Evolutionary conservation across 2,888 invertebrate genomes (phyloP).

Genomic region (Cabera pusaria): DNA sequence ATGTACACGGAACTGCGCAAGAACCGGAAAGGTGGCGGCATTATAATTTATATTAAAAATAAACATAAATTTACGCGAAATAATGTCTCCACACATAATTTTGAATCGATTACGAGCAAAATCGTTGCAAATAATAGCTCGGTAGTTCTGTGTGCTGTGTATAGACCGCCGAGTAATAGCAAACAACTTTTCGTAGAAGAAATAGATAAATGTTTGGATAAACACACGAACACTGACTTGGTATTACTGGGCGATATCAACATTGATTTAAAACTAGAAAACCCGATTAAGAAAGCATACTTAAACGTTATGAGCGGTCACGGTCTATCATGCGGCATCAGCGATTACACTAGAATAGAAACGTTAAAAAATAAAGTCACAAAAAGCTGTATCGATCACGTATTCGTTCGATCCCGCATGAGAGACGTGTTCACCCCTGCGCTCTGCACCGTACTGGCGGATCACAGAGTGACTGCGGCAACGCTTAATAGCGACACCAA

Average conservation of each 20-base stretch:
- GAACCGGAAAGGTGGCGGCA: not conserved
- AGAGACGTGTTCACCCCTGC: no score
- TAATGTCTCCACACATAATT: not conserved
- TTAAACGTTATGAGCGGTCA: not conserved
- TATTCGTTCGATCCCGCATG: not conserved
- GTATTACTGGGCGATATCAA: no score
- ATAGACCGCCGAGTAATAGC: no score
- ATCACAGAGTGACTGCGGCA: not conserved
- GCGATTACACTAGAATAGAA: constrained; percentile 3
- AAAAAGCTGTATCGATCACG: constrained; percentile 3
- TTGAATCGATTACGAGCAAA: constrained; percentile 2
- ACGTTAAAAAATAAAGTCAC: constrained; percentile 1
- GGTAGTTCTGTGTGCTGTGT: not conserved
- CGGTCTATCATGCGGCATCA: not conserved
- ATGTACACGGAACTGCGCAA: not conserved
- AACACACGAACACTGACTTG: no score
- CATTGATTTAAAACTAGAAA: no score
- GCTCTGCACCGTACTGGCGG: constrained; percentile 3
- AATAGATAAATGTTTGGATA: no score
- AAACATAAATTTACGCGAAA: not conserved
- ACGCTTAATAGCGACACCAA: not conserved
- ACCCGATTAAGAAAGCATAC: not conserved
- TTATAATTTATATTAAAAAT: constrained; percentile 2
- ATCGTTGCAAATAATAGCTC: not conserved
- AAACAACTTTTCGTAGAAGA: no score